Base-by-base conservation (phyloP, 2,888 invertebrate genomes). In the Carcina quercana region DNA sequence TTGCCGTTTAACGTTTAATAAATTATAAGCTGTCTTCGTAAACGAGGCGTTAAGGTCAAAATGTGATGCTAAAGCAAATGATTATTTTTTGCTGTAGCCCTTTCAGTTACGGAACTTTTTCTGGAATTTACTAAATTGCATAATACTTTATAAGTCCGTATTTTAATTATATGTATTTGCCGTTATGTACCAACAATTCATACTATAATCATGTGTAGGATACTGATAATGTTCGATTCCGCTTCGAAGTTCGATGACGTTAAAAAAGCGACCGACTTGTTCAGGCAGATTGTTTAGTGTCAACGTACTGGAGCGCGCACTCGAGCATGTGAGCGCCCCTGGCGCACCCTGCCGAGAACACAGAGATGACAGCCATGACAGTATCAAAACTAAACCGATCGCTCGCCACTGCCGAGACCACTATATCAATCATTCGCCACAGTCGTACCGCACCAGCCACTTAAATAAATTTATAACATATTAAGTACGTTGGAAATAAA, bases 391-490 rank as follows among this genome's bases (percentile, higher is more conserved):
- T 56, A 54, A 63, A 57, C 69, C 66, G 66, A 71, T 74, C 71
- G 57, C 58, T 60, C 57, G 58, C n/a, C 56, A 22, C 22, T 66
- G 51, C 62, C 48, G 61, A 65, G 67, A 63, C 61, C 72, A 71
- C 76, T 78, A 73, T 76, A 83, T 82, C 82, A 82, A 82, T 82
- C 82, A 80, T 59, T 50, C 58, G 52, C 61, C 60, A 72, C 80
- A 78, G 79, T 76, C 79, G 71, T 59, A 72, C 71, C 69, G 72
- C 73, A 63, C 49, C n/a, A n/a, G 71, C 76, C 82, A 82, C 82
- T 82, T 80, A 78, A 79, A 80, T 78, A 79, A 79, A 82, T 83
- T 83, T 82, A 82, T 79, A 80, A 78, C 80, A 75, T 79, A 80
- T 79, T 82, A 83, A 80, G 76, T 79, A 79, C 78, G 64, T 75